Evolutionary conservation across 2,888 invertebrate species (phyloP).

Genomic region (Himalopsyche kuldschensis): DNA sequence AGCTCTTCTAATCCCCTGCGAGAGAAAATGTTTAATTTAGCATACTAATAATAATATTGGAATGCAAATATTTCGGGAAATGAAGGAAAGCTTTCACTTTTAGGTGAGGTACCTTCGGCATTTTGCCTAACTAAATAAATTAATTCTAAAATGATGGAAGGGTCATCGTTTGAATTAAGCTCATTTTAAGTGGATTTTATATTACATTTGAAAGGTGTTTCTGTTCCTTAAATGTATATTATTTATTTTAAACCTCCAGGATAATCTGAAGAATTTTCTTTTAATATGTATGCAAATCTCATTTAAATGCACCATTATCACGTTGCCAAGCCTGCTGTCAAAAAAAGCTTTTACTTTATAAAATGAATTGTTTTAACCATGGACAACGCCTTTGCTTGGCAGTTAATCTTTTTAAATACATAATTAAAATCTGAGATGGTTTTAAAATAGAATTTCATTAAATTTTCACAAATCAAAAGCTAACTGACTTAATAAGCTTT

Average conservation of each 20-base stretch:
- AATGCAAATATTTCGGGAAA: not conserved
- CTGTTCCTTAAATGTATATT: not conserved
- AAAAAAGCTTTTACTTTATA: no score
- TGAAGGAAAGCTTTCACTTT: not conserved
- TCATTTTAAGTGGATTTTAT: not conserved
- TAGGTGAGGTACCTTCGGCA: not conserved
- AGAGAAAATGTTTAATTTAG: not conserved
- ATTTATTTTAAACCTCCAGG: not conserved
- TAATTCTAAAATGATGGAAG: not conserved
- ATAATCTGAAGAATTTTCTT: no score
- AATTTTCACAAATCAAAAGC: no score
- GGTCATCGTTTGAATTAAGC: not conserved
- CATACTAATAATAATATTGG: not conserved
- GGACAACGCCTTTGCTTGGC: no score
- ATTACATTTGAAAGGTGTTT: not conserved
- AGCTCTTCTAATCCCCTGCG: not conserved
- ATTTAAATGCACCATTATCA: no score
- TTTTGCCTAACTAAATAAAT: not conserved
- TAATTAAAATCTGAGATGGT: no score
- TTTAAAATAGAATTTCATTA: no score
- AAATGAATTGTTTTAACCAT: no score
- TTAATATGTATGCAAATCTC: no score
- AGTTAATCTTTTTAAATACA: no score
- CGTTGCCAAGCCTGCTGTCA: no score
- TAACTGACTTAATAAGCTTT: no score